Percentiles rank a stretch among this genome's conserved stretches.
These are phyloP conservation scores for Berghia stephanieae DNA, from an alignment of 1,140 invertebrate species.

Conservation along the genomic window DNA sequence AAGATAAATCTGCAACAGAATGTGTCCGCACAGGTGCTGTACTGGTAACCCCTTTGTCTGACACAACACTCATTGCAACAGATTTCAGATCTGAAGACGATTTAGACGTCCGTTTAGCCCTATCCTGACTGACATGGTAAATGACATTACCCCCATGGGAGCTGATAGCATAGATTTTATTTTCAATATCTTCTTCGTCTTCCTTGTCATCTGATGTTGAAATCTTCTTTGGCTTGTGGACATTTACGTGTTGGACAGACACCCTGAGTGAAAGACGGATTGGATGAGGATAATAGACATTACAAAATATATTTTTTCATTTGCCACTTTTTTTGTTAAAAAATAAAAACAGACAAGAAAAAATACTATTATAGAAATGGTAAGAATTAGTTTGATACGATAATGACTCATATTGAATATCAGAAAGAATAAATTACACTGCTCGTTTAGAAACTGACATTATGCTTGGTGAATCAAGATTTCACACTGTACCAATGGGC, in stretches of 20 bases:
- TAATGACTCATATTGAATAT: too few species aligned
- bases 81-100: conserved; percentile 56
- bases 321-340: too few species aligned
- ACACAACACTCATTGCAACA: conserved; percentile 54
- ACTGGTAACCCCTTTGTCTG: conserved; percentile 47
- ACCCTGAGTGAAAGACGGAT: conserved; percentile 65
- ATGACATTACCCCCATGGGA: conserved; percentile 86
- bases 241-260: conserved; percentile 84
- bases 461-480: too few species aligned
- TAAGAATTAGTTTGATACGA: too few species aligned
- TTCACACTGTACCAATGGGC: too few species aligned
- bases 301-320: too few species aligned
- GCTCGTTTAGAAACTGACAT: too few species aligned
- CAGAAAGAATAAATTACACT: too few species aligned
- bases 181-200: conserved; percentile 62
- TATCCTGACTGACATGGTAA: conserved; percentile 77
- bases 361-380: too few species aligned
- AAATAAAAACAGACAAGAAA: too few species aligned
- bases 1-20: conserved; percentile 57
- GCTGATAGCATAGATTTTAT: conserved; percentile 86
- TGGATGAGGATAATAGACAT: not conserved
- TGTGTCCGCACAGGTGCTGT: conserved; percentile 45
- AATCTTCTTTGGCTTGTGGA: conserved; percentile 75
- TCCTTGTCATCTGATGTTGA: conserved; percentile 56
- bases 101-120: conserved; percentile 46